These are phyloP conservation scores for rabbit (Oryctolagus cuniculus) DNA, from an alignment of 2,113 vertebrate species.

Conservation along the genomic window DNA sequence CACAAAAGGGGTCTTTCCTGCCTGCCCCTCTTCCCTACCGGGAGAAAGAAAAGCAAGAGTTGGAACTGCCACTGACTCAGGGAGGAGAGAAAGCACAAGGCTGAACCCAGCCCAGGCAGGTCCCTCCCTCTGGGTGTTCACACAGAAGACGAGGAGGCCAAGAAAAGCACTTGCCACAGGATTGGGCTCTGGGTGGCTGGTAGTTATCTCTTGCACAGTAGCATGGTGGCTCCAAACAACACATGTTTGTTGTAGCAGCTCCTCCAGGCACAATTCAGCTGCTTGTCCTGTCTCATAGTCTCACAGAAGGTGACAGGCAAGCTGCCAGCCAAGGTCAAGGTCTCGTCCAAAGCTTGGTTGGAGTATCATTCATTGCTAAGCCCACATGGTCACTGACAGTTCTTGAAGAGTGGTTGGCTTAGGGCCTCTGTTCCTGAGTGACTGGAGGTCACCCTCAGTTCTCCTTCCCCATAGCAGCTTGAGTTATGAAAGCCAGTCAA, in stretches of 20 bases:
- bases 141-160: neutral
- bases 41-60: neutral
- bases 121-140: neutral
- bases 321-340: neutral
- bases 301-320: neutral
- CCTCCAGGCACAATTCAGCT: neutral
- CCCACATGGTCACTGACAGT: neutral
- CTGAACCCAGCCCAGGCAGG: neutral
- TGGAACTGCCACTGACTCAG: neutral
- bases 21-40: neutral
- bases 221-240: neutral
- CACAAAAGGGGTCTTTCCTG: neutral
- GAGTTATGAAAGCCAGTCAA: neutral
- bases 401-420: neutral
- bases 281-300: neutral
- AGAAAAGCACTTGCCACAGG: neutral
- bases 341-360: neutral
- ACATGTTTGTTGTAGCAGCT: neutral
- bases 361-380: neutral
- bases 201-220: neutral
- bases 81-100: neutral
- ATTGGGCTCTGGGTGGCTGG: too few relatives aligned
- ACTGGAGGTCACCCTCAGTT: neutral
- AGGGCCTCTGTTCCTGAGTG: neutral
- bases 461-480: neutral